Evolutionary conservation across 2,113 vertebrate species (phyloP).

Genomic region (Catagonus wagneri): DNA sequence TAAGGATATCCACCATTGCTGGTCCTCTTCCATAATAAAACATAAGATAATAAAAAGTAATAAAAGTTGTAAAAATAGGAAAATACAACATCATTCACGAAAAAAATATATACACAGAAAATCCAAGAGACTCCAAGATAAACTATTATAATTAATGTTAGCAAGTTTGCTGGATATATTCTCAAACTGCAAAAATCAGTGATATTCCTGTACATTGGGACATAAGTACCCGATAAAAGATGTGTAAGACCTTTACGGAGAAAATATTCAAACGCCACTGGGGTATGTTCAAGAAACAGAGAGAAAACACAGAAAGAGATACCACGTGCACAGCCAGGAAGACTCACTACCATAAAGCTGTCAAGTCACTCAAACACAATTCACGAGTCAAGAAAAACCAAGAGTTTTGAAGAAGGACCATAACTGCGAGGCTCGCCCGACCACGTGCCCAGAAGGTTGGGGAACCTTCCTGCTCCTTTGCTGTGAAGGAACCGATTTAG

Average conservation of each 20-base stretch:
- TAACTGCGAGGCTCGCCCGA: neutral
- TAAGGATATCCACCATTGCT: neutral
- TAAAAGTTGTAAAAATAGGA: conserved; percentile 6
- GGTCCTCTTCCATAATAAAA: conserved; percentile 20
- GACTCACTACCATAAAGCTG: conserved; percentile 16
- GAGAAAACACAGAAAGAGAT: neutral
- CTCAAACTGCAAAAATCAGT: neutral
- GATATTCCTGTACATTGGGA: neutral
- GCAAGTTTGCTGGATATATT: neutral
- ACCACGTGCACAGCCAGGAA: neutral
- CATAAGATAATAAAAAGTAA: conserved; percentile 41
- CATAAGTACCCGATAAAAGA: conserved; percentile 35
- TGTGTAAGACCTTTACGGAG: neutral
- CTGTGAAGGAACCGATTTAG: neutral
- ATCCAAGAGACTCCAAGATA: neutral
- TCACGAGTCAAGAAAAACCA: neutral
- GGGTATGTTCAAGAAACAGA: neutral
- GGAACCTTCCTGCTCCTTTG: neutral
- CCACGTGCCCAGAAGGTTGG: neutral
- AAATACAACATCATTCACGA: conserved; percentile 22
- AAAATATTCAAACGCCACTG: neutral
- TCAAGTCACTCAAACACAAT: conserved; percentile 5
- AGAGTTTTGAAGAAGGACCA: neutral
- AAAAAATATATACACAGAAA: conserved; percentile 1
- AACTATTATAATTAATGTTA: neutral